Conservation (phyloP, 2,113 vertebrate species). For the Cochlearius cochlearius region DNA sequence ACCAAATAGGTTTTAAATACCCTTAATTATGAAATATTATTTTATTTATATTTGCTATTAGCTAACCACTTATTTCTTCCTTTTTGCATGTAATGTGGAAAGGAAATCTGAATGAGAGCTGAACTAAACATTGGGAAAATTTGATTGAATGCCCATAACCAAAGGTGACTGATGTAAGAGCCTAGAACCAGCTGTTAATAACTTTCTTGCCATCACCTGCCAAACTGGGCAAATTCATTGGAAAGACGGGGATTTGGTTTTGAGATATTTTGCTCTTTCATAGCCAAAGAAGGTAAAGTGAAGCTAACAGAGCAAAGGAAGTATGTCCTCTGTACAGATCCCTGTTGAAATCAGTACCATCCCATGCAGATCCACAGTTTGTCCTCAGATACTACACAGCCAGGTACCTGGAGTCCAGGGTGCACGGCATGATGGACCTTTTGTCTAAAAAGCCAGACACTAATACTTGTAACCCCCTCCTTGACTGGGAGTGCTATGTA, state of each 20-base stretch:
- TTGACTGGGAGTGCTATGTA: not conserved
- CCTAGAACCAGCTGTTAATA: not conserved
- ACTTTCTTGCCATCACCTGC: not conserved
- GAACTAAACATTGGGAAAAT: not conserved
- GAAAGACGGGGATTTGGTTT: not conserved
- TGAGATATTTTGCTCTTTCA: not conserved
- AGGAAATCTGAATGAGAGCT: not conserved
- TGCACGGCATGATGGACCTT: not conserved
- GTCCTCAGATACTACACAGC: not conserved
- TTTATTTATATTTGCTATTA: not conserved
- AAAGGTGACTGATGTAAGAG: not conserved
- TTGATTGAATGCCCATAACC: not conserved
- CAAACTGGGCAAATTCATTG: not conserved
- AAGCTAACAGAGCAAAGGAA: not conserved
- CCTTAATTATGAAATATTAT: not conserved
- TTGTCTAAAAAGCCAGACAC: not conserved
- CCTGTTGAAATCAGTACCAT: not conserved
- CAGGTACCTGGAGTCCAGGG: not conserved
- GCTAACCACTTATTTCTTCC: not conserved
- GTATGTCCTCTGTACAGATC: not conserved
- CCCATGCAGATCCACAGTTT: not conserved
- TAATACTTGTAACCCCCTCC: not conserved
- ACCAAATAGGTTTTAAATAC: not conserved
- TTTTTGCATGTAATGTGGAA: not conserved
- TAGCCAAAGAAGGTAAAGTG: not conserved